Base-by-base conservation (phyloP, 2,113 vertebrate genomes). In the western clawed frog (Xenopus tropicalis) region DNA sequence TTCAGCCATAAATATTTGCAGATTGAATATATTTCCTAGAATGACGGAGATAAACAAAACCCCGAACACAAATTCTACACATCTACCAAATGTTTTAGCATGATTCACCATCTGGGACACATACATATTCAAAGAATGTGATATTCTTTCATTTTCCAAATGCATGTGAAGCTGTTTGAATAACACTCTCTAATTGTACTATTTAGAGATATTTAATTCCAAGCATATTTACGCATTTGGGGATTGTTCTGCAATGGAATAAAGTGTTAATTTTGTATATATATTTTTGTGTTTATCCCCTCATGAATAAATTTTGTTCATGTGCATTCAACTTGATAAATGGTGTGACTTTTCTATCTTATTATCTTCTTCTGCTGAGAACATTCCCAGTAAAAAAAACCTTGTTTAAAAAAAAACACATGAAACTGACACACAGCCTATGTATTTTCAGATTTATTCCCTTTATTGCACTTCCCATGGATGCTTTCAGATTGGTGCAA, bases 321-420 rank as follows among this genome's bases (percentile, higher is more conserved):
- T 54, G 52, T 73, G 58, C 66, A 23, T 72, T 81, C 17, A 61
- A 58, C 42, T 80, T 84, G 82, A 86, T 79, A 42, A 80, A 82
- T 61, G 71, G 67, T 82, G 19, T 78, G 72, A 72, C 82, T 85
- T 83, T 70, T 78, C 48, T 24, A 66, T 1, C 0, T 79, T 83
- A 80, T 77, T 80, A 70, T 86, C 79, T 83, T 79, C 62, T 74
- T 77, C 54, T 25, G 68, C 52, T 68, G 70, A 81, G 80, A 84
- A 79, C 72, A 80, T 83, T 87, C 85, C 83, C 83, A 83, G 85
- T 77, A 86, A 86, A 82, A 82, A 74, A 82, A 82, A 74, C 80
- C 80, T 86, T 85, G 76, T 83, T 82, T 83, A 82, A 78, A 84
- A 74, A 74, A 69, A 84, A 74, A 74, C 56, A 81, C 78, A 79